Evolutionary conservation across 2,113 vertebrate genomes (phyloP).

Genomic region (Menura novaehollandiae): DNA sequence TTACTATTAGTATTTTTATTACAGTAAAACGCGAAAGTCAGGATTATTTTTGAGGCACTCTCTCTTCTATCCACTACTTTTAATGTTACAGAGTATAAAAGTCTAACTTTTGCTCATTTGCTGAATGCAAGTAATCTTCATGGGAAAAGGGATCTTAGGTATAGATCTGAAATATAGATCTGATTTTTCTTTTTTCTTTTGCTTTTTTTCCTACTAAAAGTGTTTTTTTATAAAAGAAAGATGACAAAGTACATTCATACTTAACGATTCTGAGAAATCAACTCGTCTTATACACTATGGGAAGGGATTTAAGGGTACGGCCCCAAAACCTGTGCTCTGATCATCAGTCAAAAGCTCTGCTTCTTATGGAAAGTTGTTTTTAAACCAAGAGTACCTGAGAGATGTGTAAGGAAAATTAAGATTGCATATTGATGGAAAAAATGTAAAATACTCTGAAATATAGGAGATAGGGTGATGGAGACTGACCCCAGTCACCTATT

Average conservation of each 20-base stretch:
- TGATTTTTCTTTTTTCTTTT: neutral
- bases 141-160: neutral
- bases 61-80: neutral
- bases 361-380: neutral
- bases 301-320: neutral
- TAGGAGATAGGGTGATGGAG: constrained; percentile 58
- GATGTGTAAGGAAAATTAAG: constrained; percentile 45
- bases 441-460: constrained; percentile 63
- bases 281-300: neutral
- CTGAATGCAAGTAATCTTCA: neutral
- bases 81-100: neutral
- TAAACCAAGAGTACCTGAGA: constrained; percentile 16
- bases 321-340: neutral
- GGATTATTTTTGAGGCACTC: neutral
- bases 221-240: neutral
- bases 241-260: neutral
- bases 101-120: neutral
- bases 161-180: neutral
- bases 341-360: neutral
- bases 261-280: neutral
- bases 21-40: neutral
- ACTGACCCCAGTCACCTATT: constrained; percentile 67
- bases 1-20: neutral
- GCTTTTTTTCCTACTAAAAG: neutral
- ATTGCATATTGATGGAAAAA: constrained; percentile 72